These are phyloP conservation scores for Hylaeus volcanicus DNA, from an alignment of 1,140 invertebrate genomes.

Conservation along the genomic window DNA sequence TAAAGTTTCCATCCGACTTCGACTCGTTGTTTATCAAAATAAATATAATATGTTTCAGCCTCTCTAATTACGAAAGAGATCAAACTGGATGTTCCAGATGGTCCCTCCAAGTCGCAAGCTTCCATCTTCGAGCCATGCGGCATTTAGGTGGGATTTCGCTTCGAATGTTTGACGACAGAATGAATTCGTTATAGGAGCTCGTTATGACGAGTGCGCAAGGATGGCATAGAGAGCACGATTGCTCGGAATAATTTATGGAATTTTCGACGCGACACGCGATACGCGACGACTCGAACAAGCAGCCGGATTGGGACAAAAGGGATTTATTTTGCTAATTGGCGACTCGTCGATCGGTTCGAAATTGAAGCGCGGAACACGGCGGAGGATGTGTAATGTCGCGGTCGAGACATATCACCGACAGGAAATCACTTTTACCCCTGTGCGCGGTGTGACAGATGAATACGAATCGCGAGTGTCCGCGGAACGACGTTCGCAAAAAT, in stretches of 20 bases:
- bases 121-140: too few relatives aligned
- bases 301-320: neutral
- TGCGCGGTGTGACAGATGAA: constrained; percentile 51
- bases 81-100: too few relatives aligned
- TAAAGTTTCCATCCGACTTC: too few relatives aligned
- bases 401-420: constrained; percentile 11
- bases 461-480: constrained; percentile 43
- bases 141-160: neutral
- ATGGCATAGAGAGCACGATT: neutral
- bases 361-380: neutral
- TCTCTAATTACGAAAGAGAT: too few relatives aligned
- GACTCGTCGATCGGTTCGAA: neutral
- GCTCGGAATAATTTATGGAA: neutral
- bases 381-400: neutral
- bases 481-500: constrained; percentile 13
- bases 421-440: constrained; percentile 39
- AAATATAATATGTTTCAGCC: too few relatives aligned
- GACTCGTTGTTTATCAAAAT: too few relatives aligned
- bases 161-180: neutral
- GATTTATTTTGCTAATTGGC: neutral
- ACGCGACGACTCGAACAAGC: neutral
- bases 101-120: too few relatives aligned
- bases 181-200: neutral
- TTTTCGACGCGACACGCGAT: neutral
- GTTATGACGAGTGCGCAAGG: neutral